Percentiles rank a stretch among this genome's conserved stretches.
These are phyloP conservation scores for Serilophus lunatus DNA, from an alignment of 2,113 vertebrate genomes.

Conservation along the genomic window DNA sequence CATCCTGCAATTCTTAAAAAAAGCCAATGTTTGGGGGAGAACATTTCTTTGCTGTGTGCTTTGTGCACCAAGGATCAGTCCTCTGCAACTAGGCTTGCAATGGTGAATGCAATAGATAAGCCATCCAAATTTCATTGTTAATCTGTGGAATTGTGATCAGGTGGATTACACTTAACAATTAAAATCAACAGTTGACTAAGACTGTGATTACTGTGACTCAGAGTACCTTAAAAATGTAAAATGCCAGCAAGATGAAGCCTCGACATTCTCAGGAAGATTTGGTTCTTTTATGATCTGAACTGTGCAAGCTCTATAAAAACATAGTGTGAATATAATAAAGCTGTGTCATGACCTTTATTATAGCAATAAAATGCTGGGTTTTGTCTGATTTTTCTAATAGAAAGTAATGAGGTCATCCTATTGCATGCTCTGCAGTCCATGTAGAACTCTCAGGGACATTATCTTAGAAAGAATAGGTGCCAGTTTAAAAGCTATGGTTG, in stretches of 20 bases:
- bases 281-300: not conserved
- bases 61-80: not conserved
- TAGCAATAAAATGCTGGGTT: not conserved
- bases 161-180: not conserved
- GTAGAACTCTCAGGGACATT: not conserved
- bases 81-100: not conserved
- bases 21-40: not conserved
- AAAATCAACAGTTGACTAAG: not conserved
- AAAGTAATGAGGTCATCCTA: not conserved
- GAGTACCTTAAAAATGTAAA: not conserved
- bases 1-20: not conserved
- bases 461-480: not conserved
- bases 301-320: not conserved
- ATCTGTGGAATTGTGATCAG: not conserved
- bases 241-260: not conserved
- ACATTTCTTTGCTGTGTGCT: rapidly evolving
- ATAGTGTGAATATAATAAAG: not conserved
- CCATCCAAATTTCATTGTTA: not conserved
- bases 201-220: not conserved
- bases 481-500: not conserved
- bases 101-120: not conserved
- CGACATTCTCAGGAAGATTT: not conserved
- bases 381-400: not conserved
- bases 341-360: not conserved
- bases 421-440: not conserved